Evolutionary conservation across 2,888 invertebrate genomes (phyloP), one percentile per base, ranked within the genome.

Genomic region (Zhengitettix transpicula): DNA sequence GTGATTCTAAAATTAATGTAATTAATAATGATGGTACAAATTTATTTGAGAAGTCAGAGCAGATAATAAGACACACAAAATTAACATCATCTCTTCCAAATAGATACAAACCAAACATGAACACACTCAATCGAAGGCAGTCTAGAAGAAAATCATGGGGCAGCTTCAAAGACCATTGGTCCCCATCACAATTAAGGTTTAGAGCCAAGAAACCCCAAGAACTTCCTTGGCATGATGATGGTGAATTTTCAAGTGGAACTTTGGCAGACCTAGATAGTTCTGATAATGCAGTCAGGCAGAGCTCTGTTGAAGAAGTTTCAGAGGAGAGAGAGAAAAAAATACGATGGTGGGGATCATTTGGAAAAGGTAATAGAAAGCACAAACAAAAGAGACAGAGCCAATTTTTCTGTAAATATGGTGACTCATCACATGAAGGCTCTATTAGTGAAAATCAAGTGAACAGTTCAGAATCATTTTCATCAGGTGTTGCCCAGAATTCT

Each of bases 331-430:
- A 61, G 65, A 40, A 64, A 64, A 57, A 67, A 64, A 47, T 60
- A 67, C 28, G 59, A 47, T 64, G 69, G 65, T 69, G 69, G 58
- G 65, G 67, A 17, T 70, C 70, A 7, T 69, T 71, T 63, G 70
- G 71, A n/a, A 70, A 70, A 65, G 68, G 67, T 7, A 59, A 58
- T 52, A 65, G 64, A 61, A 64, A 64, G 17, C 15, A 55, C 9
- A 65, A 64, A 54, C 57, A 64, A 57, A 65, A 60, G 58, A 59
- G 64, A 53, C 66, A 65, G 55, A 67, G 65, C 58, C 64, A 65
- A 41, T 67, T 69, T 63, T 67, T 68, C 61, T 60, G 62, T 40
- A 62, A 64, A 53, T 52, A 41, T 16, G 16, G 42, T 41, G 56
- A 16, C 15, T 15, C n/a, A 15, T n/a, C n/a, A 56, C 56, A 44